Percentiles rank a stretch among this genome's conserved stretches.
phyloP scores from a whole-genome alignment of 1,140 invertebrate species.

The Aphaenogaster floridana region DNA sequence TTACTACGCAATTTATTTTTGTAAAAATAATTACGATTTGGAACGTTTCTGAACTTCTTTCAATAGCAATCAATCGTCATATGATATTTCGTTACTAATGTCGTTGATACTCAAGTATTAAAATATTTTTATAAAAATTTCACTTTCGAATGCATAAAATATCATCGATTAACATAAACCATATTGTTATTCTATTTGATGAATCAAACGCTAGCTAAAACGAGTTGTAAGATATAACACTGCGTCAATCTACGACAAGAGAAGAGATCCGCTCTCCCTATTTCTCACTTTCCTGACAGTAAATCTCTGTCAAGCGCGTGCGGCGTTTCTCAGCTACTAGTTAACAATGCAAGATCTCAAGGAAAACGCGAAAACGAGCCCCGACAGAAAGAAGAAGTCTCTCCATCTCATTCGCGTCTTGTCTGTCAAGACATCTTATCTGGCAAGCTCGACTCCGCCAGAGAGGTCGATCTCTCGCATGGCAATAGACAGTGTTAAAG shows the following conservation, averaged over 20 bases:
- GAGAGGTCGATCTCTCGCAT: conserved; percentile 59
- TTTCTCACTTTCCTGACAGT: conserved; percentile 19
- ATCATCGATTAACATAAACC: neutral
- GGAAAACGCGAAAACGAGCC: conserved; percentile 55
- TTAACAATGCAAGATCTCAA: conserved; percentile 57
- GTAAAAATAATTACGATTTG: neutral
- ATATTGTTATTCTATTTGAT: neutral
- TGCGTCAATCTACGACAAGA: neutral
- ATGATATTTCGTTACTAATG: neutral
- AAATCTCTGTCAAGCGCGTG: conserved; percentile 45
- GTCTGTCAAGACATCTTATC: conserved; percentile 48
- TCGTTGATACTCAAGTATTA: neutral
- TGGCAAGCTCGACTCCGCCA: conserved; percentile 33
- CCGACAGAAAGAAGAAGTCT: conserved; percentile 41
- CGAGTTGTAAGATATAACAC: neutral
- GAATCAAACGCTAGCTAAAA: neutral
- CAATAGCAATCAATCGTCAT: neutral
- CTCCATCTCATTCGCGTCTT: conserved; percentile 39
- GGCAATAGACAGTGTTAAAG: conserved; percentile 31
- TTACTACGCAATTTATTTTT: neutral
- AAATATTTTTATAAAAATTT: neutral
- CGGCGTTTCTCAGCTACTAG: conserved; percentile 37
- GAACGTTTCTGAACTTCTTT: neutral
- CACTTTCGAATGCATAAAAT: neutral
- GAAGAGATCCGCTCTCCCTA: conserved; percentile 30